Base-by-base conservation (phyloP, 2,888 invertebrate species). In the Electrophaes corylata region DNA sequence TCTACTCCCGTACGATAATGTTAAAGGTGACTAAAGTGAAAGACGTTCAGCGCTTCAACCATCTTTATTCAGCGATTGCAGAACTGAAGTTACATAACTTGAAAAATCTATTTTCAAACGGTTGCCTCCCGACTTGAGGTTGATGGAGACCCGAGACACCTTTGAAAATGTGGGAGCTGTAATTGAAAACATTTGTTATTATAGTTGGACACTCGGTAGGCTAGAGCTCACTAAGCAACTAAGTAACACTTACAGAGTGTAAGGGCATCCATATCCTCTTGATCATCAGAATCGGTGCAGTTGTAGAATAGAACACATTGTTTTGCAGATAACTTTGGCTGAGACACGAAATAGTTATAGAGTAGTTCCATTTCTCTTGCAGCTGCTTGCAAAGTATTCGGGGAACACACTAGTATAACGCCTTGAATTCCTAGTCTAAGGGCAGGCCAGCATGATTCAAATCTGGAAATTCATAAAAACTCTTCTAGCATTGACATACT, bases 361-460 rank as follows among this genome's bases (percentile, higher is more conserved):
- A 94, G 88, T 26, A 93, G 85, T 73, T 95, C 94, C 72, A 95
- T 81, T 72, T 94, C 93, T 70, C 92, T 90, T 14, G 88, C 76
- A 19, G 93, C 93, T 45, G 86, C 86, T 39, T 88, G 83, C 10
- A 90, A 78, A 19, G 90, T 91, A 62, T 88, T 90, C 6, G 88
- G 81, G 0, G 92, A 90, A 76, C 94, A 95, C 0, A 96, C 95
- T 61, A 96, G 92, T 60, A 96, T 92, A 5, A 95, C 93, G 5
- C 96, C 96, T 63, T 94, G 92, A 0, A 94, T 91, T 63, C 94
- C 94, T 63, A 93, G 86, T 41, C 95, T 93, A 60, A 96, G 92
- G 0, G 95, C 95, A 26, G 96, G 95, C 96, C 96, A 96, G 73
- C 96, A 96, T 6, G 93, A 91, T 76, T 95, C 94, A 84, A 93